Evolutionary conservation across 92 coral and sea anemone species (phyloP).

Genomic region (Epizoanthus rinbou): DNA sequence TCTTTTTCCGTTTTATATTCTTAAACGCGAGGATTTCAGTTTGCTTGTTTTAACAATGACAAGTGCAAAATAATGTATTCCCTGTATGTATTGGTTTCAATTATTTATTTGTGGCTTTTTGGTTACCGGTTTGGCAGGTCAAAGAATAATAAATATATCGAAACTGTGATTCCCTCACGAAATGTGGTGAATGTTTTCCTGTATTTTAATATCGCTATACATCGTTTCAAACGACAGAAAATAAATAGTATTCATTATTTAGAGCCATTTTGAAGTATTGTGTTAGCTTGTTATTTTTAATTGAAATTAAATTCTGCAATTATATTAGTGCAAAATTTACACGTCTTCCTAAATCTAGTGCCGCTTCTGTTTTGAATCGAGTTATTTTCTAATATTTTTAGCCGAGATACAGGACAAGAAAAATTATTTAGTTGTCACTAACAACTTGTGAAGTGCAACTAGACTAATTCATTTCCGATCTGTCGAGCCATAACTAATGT

Average conservation of each 20-base stretch:
- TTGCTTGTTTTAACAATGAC: not conserved
- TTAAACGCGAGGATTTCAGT: not conserved
- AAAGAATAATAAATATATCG: not conserved
- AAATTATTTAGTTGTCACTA: not conserved
- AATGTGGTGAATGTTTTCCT: too few species aligned
- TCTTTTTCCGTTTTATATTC: not conserved
- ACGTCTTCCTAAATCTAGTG: not conserved
- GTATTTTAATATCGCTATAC: too few species aligned
- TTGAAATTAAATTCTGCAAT: too few species aligned
- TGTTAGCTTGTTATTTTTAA: not conserved
- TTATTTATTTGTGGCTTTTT: slow-evolving; percentile 21
- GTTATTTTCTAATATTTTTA: not conserved
- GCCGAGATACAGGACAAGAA: not conserved
- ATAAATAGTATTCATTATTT: not conserved
- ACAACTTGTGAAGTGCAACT: not conserved
- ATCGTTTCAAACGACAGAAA: not conserved
- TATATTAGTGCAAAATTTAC: not conserved
- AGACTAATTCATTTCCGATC: not conserved
- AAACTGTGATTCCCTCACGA: too few species aligned
- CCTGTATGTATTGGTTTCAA: not conserved
- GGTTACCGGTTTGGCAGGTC: slow-evolving; percentile 12
- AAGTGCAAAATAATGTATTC: not conserved
- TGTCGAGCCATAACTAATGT: slow-evolving; percentile 1
- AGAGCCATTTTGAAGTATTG: too few species aligned
- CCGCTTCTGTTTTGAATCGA: not conserved